Evolutionary conservation across 1,140 invertebrate genomes (phyloP).

Genomic region (Diuraphis noxia): DNA sequence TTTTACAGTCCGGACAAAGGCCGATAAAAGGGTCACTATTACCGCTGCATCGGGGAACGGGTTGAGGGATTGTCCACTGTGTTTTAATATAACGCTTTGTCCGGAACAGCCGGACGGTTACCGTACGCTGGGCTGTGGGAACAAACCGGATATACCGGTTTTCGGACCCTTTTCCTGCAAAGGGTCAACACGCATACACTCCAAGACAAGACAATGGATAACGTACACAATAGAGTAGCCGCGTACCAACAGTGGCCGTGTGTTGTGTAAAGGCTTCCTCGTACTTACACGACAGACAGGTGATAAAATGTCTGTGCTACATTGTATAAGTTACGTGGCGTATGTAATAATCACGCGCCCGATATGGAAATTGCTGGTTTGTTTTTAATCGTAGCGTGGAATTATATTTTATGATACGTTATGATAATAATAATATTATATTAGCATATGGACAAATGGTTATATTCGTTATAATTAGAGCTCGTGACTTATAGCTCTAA

Average conservation of each 20-base stretch:
- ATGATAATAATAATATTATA: neutral
- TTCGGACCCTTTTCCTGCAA: slow-evolving; percentile 46
- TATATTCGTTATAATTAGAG: neutral
- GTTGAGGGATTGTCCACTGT: slow-evolving; percentile 41
- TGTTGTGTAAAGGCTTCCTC: neutral
- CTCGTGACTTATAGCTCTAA: neutral
- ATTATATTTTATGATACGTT: neutral
- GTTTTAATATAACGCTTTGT: slow-evolving; percentile 12
- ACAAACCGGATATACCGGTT: slow-evolving; percentile 53
- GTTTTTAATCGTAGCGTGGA: neutral
- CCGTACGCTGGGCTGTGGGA: neutral
- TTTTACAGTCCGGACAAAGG: slow-evolving; percentile 39
- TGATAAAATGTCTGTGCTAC: neutral
- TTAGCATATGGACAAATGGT: neutral
- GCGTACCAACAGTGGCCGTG: slow-evolving; percentile 12
- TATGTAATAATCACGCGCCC: neutral
- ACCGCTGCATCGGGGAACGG: neutral
- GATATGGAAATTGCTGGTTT: neutral
- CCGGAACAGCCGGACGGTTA: slow-evolving; percentile 40
- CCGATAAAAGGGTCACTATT: neutral
- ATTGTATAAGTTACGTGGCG: neutral
- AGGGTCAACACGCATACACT: slow-evolving; percentile 42
- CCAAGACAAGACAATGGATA: slow-evolving; percentile 48
- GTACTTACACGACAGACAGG: slow-evolving; percentile 27
- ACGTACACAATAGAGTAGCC: neutral